Evolutionary conservation across 2,888 invertebrate genomes (phyloP).

Genomic region (Rotaria magnacalcarata): DNA sequence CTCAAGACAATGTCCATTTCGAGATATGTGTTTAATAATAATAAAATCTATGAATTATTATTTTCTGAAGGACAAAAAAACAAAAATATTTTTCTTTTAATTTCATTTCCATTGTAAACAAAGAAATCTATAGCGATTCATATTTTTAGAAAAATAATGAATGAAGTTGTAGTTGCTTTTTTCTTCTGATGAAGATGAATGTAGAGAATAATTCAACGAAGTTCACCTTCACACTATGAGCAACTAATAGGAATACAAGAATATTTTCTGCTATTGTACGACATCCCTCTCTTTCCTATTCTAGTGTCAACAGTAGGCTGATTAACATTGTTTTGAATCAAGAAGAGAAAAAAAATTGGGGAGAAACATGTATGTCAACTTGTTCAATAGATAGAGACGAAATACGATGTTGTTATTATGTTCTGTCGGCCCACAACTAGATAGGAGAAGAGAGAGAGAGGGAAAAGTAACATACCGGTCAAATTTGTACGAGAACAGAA

Average conservation of each 20-base stretch:
- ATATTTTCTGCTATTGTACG: background rate
- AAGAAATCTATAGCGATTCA: background rate
- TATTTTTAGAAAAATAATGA: background rate
- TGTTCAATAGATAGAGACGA: slow-evolving; percentile 11
- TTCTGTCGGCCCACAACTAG: background rate
- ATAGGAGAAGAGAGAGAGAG: background rate
- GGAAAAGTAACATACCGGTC: background rate
- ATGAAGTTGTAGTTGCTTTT: background rate
- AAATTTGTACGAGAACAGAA: background rate
- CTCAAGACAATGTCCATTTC: too few species aligned
- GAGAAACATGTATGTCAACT: background rate
- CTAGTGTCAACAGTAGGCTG: slow-evolving; percentile 8
- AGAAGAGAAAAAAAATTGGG: background rate
- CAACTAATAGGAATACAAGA: background rate
- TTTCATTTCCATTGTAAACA: too few species aligned
- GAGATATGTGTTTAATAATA: too few species aligned
- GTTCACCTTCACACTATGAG: slow-evolving; percentile 1
- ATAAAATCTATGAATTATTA: too few species aligned
- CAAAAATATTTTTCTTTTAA: too few species aligned
- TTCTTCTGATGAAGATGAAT: background rate
- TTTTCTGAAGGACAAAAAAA: too few species aligned
- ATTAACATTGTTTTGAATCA: slow-evolving; percentile 21
- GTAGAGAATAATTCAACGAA: background rate
- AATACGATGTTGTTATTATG: background rate
- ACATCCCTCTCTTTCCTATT: background rate